phyloP scores from a whole-genome alignment of 2,797 vertebrate species.

The Pseudochirops cupreus region DNA sequence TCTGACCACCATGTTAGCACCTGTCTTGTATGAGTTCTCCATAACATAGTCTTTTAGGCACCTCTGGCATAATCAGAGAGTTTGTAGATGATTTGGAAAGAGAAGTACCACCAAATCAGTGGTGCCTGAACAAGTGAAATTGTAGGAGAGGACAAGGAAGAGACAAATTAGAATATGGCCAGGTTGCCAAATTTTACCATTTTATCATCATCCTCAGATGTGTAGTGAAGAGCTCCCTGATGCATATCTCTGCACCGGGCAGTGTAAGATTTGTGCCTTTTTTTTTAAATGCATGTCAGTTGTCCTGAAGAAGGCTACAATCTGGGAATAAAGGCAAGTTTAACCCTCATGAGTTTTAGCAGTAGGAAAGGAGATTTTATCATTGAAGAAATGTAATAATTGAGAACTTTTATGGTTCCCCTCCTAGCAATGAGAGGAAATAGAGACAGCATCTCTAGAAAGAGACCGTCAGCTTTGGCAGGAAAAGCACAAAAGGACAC shows the following conservation, averaged over 20 bases:
- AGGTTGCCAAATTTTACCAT: neutral
- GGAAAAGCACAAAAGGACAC: neutral
- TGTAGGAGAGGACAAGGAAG: neutral
- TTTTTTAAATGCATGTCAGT: constrained; percentile 14
- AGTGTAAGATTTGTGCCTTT: neutral
- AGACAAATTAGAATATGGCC: constrained; percentile 39
- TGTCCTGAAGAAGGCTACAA: constrained; percentile 10
- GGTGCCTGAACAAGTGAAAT: neutral
- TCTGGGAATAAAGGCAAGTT: neutral
- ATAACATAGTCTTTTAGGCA: neutral
- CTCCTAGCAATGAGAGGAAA: neutral
- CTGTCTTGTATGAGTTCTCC: neutral
- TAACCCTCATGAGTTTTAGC: neutral
- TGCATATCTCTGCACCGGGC: neutral
- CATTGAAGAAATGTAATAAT: neutral
- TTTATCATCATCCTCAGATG: constrained; percentile 44
- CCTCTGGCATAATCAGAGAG: neutral
- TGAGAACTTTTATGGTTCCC: neutral
- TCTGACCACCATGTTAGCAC: neutral
- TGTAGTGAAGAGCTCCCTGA: constrained; percentile 18
- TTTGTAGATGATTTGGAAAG: neutral
- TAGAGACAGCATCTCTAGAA: neutral
- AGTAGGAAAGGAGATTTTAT: neutral
- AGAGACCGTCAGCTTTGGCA: neutral
- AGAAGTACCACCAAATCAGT: neutral